Evolutionary conservation across 2,888 invertebrate species (phyloP).

Genomic region (Resseliella maxima): DNA sequence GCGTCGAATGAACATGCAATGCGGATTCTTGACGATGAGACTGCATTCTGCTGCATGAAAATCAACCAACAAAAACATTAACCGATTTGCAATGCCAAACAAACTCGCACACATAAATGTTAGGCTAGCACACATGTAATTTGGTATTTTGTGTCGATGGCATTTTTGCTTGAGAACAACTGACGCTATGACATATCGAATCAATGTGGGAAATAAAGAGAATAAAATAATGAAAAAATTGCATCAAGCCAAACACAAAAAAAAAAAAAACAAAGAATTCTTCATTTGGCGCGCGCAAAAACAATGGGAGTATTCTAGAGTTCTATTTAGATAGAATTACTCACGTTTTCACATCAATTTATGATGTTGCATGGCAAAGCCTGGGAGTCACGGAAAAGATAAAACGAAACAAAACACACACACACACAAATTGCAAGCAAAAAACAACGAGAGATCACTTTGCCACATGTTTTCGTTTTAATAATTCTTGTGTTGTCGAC

Average conservation of each 20-base stretch:
- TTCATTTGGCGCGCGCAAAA: background rate
- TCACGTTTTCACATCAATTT: conserved; percentile 12
- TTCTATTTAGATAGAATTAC: conserved; percentile 28
- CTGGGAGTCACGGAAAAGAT: conserved; percentile 5
- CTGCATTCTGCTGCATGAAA: conserved; percentile 2
- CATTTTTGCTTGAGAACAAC: background rate
- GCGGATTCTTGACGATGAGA: background rate
- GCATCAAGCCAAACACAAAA: background rate
- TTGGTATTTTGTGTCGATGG: background rate
- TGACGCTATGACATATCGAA: background rate
- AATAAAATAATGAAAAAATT: background rate
- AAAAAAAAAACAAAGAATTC: background rate
- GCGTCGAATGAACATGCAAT: background rate
- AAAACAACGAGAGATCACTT: background rate
- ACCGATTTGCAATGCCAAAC: background rate
- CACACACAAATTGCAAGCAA: background rate
- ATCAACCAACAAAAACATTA: background rate
- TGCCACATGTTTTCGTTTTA: background rate
- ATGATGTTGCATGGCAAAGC: background rate
- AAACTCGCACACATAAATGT: background rate
- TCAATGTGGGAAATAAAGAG: background rate
- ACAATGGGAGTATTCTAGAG: conserved; percentile 6
- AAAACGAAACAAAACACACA: background rate
- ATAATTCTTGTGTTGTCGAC: conserved; percentile 23
- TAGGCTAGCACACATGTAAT: no score